Base-by-base conservation (phyloP, 2,888 invertebrate genomes). In the Scelioninae gen. 2 region DNA sequence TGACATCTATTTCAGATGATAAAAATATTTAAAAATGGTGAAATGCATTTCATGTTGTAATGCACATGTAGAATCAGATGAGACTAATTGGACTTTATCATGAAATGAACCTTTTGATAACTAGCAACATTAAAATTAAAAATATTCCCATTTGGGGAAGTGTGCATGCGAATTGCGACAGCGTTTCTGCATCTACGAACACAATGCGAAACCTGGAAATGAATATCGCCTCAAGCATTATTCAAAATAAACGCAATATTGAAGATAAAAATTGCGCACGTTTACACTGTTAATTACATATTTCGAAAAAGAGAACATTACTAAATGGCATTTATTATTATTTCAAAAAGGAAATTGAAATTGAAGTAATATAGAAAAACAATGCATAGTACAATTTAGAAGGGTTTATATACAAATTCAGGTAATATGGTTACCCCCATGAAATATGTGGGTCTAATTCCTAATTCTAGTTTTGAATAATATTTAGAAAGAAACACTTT, bases 81-180 rank as follows among this genome's bases (percentile, higher is more conserved):
- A 9, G 43, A 35, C 35, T 45, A 58, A 58, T 46, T 58, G 45
- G 58, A 58, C 58, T 58, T 58, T 58, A 58, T 58, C 58, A 35
- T 28, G 45, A 33, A 46, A 22, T 35, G 45, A 46, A 45, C 58
- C 33, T 33, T 58, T 58, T 33, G 45, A 58, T 58, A 58, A 41
- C 45, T 19, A 45, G 19, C 35, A 6, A 19, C 45, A 35, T 1
- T 58, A 22, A 58, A 58, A 58, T 58, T 58, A 58, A 58, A 58
- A 58, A 58, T 58, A 46, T 58, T 58, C 58, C 45, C 58, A 22
- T 33, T 58, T 46, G 31, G 45, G 43, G 19, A 15, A 58, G 13
- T 39, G 28, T 25, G 25, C 39, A 39, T 25, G 31, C 28, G 11
- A 31, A 43, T 43, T 39, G 43, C 57, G 33, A 57, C 41, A 57